Percentiles rank a stretch among this genome's conserved stretches.
These are phyloP conservation scores for Apodemia zela DNA, from an alignment of 2,888 invertebrate genomes.

Conservation along the genomic window DNA sequence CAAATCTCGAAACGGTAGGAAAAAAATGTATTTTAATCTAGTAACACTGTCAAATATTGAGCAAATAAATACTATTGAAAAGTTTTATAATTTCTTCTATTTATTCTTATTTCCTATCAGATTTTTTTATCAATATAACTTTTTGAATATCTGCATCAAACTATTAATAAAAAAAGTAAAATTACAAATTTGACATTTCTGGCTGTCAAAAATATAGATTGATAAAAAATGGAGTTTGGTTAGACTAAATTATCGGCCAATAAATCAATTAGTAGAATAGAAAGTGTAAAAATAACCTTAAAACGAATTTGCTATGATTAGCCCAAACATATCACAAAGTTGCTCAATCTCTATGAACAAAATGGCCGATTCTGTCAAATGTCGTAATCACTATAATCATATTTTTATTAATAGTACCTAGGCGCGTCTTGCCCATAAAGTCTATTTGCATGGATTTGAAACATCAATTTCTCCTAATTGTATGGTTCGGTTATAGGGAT, in stretches of 20 bases:
- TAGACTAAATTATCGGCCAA: too few species aligned
- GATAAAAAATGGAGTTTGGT: too few species aligned
- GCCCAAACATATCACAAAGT: slow-evolving; percentile 32
- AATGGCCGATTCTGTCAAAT: slow-evolving; percentile 28
- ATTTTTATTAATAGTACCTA: slow-evolving; percentile 16
- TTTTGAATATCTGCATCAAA: too few species aligned
- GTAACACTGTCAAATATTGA: background rate
- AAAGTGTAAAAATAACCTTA: background rate
- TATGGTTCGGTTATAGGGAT: background rate
- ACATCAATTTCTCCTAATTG: background rate
- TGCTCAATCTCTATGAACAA: slow-evolving; percentile 41
- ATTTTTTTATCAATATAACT: too few species aligned
- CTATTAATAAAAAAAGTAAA: too few species aligned
- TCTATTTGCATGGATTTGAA: background rate
- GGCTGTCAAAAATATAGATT: too few species aligned
- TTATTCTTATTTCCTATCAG: background rate
- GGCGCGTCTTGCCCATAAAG: background rate
- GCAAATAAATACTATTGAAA: background rate
- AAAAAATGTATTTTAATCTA: background rate
- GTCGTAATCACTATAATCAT: slow-evolving; percentile 20
- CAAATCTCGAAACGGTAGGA: background rate
- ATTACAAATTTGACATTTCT: too few species aligned
- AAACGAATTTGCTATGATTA: slow-evolving; percentile 18
- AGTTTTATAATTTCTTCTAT: background rate
- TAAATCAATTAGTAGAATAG: background rate